These are phyloP conservation scores for Halesus radiatus DNA, from an alignment of 1,140 invertebrate genomes.

Conservation along the genomic window DNA sequence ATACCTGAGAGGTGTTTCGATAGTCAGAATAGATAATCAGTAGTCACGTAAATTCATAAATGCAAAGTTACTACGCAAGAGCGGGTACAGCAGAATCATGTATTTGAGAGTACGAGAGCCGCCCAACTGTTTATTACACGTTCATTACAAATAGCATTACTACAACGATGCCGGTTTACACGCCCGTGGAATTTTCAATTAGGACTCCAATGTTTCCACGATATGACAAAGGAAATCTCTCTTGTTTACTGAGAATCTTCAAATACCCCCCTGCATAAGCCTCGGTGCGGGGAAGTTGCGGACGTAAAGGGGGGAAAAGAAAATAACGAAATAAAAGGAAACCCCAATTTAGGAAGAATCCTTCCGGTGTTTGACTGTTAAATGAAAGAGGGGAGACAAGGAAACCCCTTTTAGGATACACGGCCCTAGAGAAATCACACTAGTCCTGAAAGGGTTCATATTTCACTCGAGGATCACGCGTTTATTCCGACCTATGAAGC, in stretches of 20 bases:
- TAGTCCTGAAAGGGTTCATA: not conserved
- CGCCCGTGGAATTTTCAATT: too few species aligned
- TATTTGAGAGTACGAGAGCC: too few species aligned
- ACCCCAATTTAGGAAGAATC: constrained; percentile 13
- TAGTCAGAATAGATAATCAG: too few species aligned
- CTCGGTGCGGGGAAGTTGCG: not conserved
- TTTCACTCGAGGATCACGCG: not conserved
- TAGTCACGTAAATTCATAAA: too few species aligned
- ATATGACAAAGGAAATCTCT: not conserved
- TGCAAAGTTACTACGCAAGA: too few species aligned
- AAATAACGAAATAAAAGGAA: constrained; percentile 19
- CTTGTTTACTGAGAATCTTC: not conserved
- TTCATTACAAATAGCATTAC: too few species aligned
- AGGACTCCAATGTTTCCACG: not conserved
- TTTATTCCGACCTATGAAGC: not conserved
- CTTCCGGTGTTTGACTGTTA: constrained; percentile 27
- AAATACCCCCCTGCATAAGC: constrained; percentile 1
- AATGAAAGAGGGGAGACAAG: constrained; percentile 20
- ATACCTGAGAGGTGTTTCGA: too few species aligned
- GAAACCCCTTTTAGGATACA: constrained; percentile 11
- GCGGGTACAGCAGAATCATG: too few species aligned
- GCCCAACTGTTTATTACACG: too few species aligned
- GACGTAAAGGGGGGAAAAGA: not conserved
- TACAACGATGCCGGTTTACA: too few species aligned
- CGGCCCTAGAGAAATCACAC: not conserved